Base-by-base conservation (phyloP, 2,888 invertebrate species). In the Artemia sp. region DNA sequence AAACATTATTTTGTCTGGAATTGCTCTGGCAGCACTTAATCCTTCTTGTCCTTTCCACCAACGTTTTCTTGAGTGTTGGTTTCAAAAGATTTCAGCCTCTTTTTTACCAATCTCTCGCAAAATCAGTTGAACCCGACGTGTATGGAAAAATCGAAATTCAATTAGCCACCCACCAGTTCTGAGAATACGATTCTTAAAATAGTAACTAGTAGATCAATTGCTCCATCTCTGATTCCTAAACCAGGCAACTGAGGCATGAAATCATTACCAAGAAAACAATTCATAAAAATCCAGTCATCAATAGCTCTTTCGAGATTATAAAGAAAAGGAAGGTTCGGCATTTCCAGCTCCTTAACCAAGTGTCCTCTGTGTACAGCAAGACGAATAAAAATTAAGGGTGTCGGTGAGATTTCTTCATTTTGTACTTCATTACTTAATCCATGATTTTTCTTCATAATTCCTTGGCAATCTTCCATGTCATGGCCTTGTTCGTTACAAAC, bases 211-310 rank as follows among this genome's bases (percentile, higher is more conserved):
- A 95, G 82, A 79, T 98, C 97, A 68, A 98, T 95, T 0, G 98
- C 96, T 0, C 90, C 90, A 81, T 97, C 96, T 68, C 95, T 83
- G 76, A 99, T 98, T 83, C 98, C 97, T 74, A 98, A 80, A 69
- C 95, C 95, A 7, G 98, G 98, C 73, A 98, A 82, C 82, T 99
- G 98, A 0, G 98, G 98, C 75, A 98, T 79, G 78, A 98, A 98
- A 80, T 98, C 98, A 77, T 98, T 98, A 68, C 98, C 98, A 69
- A 97, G 96, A 80, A 98, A 98, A 82, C 99, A 98, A 78, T 98
- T 98, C 93, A 98, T 95, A 75, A 85, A 83, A 14, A 85, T 11
- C 97, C 97, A 99, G 80, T 99, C 98, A 77, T 98, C 98, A 14
- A 99, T 78, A 0, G 88, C 93, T 70, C 97, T 81, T 76, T 98